Base-by-base conservation (phyloP, 1,140 invertebrate species). In the Ostrea edulis region DNA sequence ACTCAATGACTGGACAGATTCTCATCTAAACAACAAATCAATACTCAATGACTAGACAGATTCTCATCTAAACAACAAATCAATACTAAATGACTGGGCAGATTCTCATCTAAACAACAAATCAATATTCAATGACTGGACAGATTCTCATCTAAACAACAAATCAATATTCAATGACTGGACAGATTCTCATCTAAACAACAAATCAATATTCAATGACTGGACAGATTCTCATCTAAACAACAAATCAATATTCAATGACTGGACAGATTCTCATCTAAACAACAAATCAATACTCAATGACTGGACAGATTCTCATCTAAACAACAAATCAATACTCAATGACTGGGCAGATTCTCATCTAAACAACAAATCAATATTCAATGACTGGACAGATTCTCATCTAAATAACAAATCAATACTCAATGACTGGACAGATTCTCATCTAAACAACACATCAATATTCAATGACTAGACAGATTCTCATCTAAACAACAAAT, bases 111-210 rank as follows among this genome's bases (percentile, higher is more conserved):
- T 83, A 29, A 17, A 81, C 14, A 51, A 51, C 9, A 14, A 14
- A 81, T 81, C 25, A 71, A 85, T 65, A 85, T n/a, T 29, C 44
- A 0, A 55, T 51, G 52, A 12, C 52, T 97, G n/a, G 87, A 82
- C 2, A 35, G 22, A 62, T 54, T 83, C 25, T 83, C 44, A 83
- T 54, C 82, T 83, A 29, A 17, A 81, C 14, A 51, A 51, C 9
- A 14, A 14, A 81, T 81, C 25, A 71, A 85, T 65, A 85, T n/a
- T 29, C 44, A 0, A 55, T 51, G 52, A 12, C 52, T 97, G n/a
- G 87, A 82, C 2, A 35, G 22, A 62, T 54, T 83, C 25, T 83
- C 44, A 83, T 54, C 82, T 83, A 29, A 17, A 81, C 14, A 51
- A 51, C 9, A 14, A 14, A 81, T 81, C 25, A 71, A 85, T 65